Evolutionary conservation across 2,797 vertebrate species (phyloP), one percentile per base, ranked within the genome.

Genomic region (Poeciliopsis paucimaculata): DNA sequence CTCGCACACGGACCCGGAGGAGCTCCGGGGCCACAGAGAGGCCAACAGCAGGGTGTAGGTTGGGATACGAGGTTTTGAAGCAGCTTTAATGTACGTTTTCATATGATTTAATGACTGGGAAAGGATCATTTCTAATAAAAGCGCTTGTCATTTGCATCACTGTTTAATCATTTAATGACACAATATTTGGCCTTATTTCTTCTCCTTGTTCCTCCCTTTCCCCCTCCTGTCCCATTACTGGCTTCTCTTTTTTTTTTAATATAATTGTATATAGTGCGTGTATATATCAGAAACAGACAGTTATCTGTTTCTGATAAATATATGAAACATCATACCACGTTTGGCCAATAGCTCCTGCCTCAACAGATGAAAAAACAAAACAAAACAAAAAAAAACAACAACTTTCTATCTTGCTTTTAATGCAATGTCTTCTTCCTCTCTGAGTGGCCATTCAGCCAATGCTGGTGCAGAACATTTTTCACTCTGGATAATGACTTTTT

Each of bases 1-100:
- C 91, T 91, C 75, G 84, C 91, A 91, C 87, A 89, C 81, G 73
- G 91, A 95, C 83, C 57, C 20, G 7, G n/a, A 23, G 26, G 41
- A 8, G 41, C 23, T 66, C 9, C 10, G 79, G 18, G 46, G 53
- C 47, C 82, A 79, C 79, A 2, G 62, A 77, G 81, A 66, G 82
- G 80, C 83, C 66, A 66, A 64, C 43, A 28, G 55, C 55, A 15
- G 5, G 76, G 49, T 31, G 41, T 55, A 26, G 20, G 64, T 68
- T 26, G 36, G 64, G 64, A 23, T 68, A 36, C 18, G 20, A 68
- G 34, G 36, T 18, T 36, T 23, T 68, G 20, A 41, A 68, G 23
- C 36, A 13, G 39, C 11, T 43, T 70, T 43, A 70, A 43, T 26
- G 36, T 3, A 70, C 64, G 23, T 68, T 41, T 70, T 3, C 39